These are phyloP conservation scores for Hypotaenidia philippensis DNA, from an alignment of 2,797 vertebrate species.

Conservation along the genomic window DNA sequence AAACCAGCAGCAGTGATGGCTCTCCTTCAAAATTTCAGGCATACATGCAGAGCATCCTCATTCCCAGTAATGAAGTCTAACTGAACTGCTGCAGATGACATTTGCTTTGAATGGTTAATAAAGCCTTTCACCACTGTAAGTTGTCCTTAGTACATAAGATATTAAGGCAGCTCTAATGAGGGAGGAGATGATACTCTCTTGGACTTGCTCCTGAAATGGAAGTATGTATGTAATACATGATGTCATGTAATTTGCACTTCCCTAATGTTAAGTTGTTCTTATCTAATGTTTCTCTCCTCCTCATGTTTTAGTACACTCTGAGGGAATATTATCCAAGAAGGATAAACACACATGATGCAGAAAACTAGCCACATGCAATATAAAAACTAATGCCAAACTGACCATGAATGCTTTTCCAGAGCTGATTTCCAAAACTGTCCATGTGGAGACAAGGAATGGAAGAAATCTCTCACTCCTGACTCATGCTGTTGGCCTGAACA, in stretches of 20 bases:
- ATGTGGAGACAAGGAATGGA: neutral
- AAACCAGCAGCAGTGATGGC: accelerated
- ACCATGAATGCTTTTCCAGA: slow-evolving; percentile 29
- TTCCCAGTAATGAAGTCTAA: neutral
- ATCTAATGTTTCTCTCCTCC: neutral
- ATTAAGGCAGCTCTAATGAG: neutral
- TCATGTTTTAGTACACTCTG: neutral
- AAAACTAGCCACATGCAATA: neutral
- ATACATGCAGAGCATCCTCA: accelerated
- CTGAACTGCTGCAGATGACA: neutral
- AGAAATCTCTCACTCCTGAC: slow-evolving; percentile 38
- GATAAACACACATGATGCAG: neutral
- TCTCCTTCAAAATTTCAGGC: neutral
- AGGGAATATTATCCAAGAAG: neutral
- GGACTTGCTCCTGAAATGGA: neutral
- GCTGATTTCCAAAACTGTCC: neutral
- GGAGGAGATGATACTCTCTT: neutral
- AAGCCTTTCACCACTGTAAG: neutral
- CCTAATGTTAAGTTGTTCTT: neutral
- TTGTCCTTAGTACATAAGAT: neutral
- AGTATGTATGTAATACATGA: neutral
- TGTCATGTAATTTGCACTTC: neutral
- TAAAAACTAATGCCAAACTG: neutral
- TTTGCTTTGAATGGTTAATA: neutral
- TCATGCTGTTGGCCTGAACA: neutral